phyloP scores from a whole-genome alignment of 2,113 vertebrate species.

The Sterrhoptilus dennistouni region DNA sequence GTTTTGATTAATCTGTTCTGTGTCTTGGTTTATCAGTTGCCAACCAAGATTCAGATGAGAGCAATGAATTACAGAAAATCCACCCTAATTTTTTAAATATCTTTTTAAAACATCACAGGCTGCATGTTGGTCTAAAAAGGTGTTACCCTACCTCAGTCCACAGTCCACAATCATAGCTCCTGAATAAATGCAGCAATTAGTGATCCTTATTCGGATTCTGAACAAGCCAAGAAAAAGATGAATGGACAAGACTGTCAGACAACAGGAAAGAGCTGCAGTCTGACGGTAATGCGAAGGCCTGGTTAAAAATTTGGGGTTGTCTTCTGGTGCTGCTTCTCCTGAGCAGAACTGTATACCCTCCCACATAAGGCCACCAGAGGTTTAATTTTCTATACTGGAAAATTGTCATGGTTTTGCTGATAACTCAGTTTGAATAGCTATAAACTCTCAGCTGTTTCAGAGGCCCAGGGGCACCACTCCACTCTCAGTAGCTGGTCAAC shows the following conservation, averaged over 20 bases:
- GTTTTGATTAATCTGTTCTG: neutral
- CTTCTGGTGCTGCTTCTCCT: neutral
- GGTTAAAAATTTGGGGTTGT: neutral
- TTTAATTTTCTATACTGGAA: neutral
- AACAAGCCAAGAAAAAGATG: neutral
- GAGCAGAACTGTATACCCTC: neutral
- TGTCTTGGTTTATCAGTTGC: neutral
- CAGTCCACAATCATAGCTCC: neutral
- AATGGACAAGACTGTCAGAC: neutral
- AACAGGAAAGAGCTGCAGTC: neutral
- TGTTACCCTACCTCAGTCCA: neutral
- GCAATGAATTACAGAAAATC: neutral
- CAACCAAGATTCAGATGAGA: neutral
- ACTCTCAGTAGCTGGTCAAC: neutral
- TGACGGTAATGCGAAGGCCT: neutral
- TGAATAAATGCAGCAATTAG: neutral
- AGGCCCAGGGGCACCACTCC: neutral
- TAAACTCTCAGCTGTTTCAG: neutral
- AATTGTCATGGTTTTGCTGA: neutral
- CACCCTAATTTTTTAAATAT: neutral
- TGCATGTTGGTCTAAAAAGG: fast-evolving
- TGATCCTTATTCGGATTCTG: neutral
- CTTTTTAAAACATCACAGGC: fast-evolving
- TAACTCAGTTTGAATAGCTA: neutral
- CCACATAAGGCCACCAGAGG: neutral